Percentiles rank a stretch among this genome's conserved stretches.
Conservation (phyloP, 2,888 invertebrate genomes). For the Camptogramma bilineatum region DNA sequence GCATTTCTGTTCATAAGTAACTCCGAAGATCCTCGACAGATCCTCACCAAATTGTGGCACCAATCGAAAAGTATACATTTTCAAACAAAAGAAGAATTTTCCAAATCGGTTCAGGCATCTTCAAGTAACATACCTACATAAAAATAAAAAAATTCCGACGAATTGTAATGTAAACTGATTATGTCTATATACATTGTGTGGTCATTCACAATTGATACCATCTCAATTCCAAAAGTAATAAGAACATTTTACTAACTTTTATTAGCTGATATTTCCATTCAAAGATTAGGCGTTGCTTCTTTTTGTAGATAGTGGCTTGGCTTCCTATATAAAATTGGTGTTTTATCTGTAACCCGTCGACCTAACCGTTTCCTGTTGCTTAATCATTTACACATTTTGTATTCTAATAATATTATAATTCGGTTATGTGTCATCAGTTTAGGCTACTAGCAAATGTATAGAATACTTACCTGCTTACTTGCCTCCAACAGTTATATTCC, state of each 20-base stretch:
- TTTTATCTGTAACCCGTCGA: constrained; percentile 43
- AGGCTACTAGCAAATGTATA: too few species aligned
- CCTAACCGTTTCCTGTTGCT: constrained; percentile 52
- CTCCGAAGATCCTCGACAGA: too few species aligned
- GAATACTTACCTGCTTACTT: too few species aligned
- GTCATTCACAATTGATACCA: background rate
- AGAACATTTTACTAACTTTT: background rate
- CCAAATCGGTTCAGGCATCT: too few species aligned
- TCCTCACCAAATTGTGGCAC: too few species aligned
- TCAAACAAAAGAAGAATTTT: too few species aligned
- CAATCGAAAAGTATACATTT: too few species aligned
- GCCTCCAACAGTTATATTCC: too few species aligned
- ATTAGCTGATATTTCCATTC: background rate
- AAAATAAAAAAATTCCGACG: too few species aligned
- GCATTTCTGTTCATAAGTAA: too few species aligned
- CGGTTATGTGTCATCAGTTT: background rate
- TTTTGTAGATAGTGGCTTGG: constrained; percentile 45
- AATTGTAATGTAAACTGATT: too few species aligned
- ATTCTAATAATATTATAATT: constrained; percentile 2
- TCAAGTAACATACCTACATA: too few species aligned
- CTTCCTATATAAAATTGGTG: constrained; percentile 49
- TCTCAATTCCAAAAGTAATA: background rate
- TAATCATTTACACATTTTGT: constrained; percentile 39
- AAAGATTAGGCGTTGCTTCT: constrained; percentile 37
- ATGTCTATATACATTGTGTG: background rate